Evolutionary conservation across 2,797 vertebrate species (phyloP), one percentile per base, ranked within the genome.

Genomic region (Rallus crepitans): DNA sequence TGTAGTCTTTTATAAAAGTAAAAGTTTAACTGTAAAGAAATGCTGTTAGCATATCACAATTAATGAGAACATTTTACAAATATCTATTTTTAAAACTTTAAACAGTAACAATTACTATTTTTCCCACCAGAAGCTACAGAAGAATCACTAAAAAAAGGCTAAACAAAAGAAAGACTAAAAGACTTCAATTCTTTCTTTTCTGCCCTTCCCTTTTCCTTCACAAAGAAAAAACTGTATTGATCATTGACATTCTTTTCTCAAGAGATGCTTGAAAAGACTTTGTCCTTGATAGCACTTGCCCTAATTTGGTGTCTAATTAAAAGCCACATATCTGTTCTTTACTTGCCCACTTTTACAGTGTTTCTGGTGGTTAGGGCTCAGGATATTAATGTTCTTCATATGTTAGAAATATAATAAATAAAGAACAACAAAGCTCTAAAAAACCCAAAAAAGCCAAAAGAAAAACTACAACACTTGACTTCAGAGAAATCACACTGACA

Each of bases 281-380:
- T 56, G 45, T 89, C 52, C 55, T 92, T 96, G 65, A 94, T 85
- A 96, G 28, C 11, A 7, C 20, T 89, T 87, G 60, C 75, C 68
- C 87, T 89, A 89, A 93, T 88, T 79, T 84, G 60, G 15, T 45
- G 5, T 87, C 94, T 95, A 95, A 90, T 94, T 96, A 96, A 93
- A 13, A 96, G 33, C 24, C 68, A 90, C 12, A 42, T 79, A 86
- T 15, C 33, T 86, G 28, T 91, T 91, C 71, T 84, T 84, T 89
- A 52, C 5, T 93, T 91, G 11, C 3, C 24, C 18, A 82, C 25
- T 69, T 78, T 31, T 79, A 42, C 31, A 76, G 56, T 70, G 92
- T 47, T 94, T 71, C 24, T 70, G 23, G 45, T 93, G 57, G 77
- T 65, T 42, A 80, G 61, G 68, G 35, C 57, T 78, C 45, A 80